Conservation (phyloP, 2,113 vertebrate species). For the Colinus virginianus region DNA sequence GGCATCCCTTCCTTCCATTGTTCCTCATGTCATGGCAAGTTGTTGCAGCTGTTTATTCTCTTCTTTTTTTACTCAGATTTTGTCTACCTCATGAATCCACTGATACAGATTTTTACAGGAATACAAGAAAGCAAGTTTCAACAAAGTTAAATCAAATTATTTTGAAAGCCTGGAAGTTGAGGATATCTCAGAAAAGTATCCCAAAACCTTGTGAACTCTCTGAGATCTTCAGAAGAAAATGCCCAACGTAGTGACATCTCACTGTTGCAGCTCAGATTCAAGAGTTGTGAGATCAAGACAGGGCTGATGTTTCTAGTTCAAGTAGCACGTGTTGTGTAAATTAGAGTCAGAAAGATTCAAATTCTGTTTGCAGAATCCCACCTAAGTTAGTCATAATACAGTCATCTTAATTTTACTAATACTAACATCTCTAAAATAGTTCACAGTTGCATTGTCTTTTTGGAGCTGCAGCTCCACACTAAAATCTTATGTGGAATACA, state of each 20-base stretch:
- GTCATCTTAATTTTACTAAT: neutral
- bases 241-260: neutral
- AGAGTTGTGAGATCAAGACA: neutral
- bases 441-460: neutral
- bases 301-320: neutral
- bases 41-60: neutral
- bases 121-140: neutral
- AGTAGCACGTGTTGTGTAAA: neutral
- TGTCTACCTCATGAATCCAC: neutral
- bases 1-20: no score
- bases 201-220: neutral
- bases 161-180: neutral
- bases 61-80: neutral
- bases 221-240: neutral
- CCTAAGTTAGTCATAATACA: neutral
- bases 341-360: neutral
- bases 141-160: fast-evolving
- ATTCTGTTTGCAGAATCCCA: neutral
- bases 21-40: neutral
- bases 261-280: neutral
- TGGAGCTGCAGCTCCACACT: neutral
- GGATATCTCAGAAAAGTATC: neutral
- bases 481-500: neutral
- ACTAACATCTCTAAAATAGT: neutral
- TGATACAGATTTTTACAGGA: neutral